Conservation (phyloP, 30 jellyfish, hydroid and myxozoan genomes). For the Calvadosia cruxmelitensis region DNA sequence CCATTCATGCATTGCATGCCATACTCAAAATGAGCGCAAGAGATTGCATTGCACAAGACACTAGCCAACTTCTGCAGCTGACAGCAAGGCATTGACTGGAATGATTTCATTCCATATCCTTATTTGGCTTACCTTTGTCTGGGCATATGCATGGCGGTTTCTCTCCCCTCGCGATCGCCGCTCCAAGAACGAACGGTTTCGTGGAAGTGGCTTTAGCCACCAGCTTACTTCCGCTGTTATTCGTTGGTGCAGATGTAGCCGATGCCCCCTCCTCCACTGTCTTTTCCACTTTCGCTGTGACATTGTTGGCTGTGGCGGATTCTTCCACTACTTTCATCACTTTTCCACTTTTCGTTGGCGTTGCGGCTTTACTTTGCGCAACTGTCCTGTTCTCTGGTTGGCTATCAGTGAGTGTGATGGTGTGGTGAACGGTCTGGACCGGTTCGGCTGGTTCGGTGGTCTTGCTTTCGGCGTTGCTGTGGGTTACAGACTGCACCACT, state of each 20-base stretch:
- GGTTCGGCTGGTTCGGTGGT: neutral
- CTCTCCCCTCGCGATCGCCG: constrained; percentile 73
- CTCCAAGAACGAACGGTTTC: constrained; percentile 49
- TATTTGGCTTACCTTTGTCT: constrained; percentile 66
- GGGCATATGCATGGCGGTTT: constrained; percentile 98
- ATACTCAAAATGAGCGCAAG: too few relatives aligned
- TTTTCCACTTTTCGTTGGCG: neutral
- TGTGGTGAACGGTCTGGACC: neutral
- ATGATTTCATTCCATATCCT: too few relatives aligned
- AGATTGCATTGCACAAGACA: too few relatives aligned
- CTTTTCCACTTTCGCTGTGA: neutral
- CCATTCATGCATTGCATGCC: too few relatives aligned
- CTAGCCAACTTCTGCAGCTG: too few relatives aligned
- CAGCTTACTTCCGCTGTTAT: neutral
- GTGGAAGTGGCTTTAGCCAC: constrained; percentile 1
- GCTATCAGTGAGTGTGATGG: neutral
- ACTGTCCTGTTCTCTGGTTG: neutral
- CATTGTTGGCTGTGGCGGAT: neutral
- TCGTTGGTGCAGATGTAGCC: neutral
- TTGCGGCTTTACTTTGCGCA: neutral
- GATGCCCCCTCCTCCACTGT: neutral
- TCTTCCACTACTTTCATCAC: neutral
- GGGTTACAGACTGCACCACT: neutral
- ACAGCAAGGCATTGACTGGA: too few relatives aligned
- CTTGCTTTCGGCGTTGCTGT: neutral